These are phyloP conservation scores for Oscheius sp. DNA, from an alignment of 1,140 invertebrate species.

Conservation along the genomic window DNA sequence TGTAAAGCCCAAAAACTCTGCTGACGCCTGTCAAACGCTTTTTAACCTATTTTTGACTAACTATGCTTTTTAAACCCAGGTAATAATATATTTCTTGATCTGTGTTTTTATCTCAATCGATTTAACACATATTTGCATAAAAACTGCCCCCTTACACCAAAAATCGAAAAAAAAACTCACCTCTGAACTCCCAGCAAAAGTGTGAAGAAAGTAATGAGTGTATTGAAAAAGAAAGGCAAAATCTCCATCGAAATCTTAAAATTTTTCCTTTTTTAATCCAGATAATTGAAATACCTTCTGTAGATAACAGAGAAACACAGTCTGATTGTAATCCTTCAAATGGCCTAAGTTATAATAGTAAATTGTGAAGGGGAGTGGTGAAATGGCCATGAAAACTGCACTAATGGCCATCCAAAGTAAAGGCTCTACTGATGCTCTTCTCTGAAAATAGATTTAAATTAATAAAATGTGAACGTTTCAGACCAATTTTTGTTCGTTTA, in stretches of 20 bases:
- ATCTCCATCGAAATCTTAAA: constrained; percentile 42
- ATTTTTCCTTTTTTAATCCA: constrained; percentile 1
- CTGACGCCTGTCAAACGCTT: neutral
- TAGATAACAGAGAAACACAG: constrained; percentile 30
- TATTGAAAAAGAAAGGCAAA: constrained; percentile 43
- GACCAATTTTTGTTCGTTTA: constrained; percentile 37
- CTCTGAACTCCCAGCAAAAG: constrained; percentile 38
- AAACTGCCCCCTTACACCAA: too few species aligned
- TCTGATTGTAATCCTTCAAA: constrained; percentile 31
- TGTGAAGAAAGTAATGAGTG: constrained; percentile 38
- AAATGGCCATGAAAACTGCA: constrained; percentile 38
- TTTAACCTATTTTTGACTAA: neutral
- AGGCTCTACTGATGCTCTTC: constrained; percentile 38
- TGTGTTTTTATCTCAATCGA: neutral
- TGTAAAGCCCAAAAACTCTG: too few species aligned
- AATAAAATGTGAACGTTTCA: constrained; percentile 9
- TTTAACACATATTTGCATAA: too few species aligned
- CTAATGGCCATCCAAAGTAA: constrained; percentile 39
- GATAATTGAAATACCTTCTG: constrained; percentile 26
- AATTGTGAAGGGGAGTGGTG: constrained; percentile 39
- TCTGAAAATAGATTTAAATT: constrained; percentile 24
- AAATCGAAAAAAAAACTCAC: too few species aligned
- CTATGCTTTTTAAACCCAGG: neutral
- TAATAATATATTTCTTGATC: neutral
- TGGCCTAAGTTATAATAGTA: constrained; percentile 41